Evolutionary conservation across 2,888 invertebrate species (phyloP).

Genomic region (Hedya salicella): DNA sequence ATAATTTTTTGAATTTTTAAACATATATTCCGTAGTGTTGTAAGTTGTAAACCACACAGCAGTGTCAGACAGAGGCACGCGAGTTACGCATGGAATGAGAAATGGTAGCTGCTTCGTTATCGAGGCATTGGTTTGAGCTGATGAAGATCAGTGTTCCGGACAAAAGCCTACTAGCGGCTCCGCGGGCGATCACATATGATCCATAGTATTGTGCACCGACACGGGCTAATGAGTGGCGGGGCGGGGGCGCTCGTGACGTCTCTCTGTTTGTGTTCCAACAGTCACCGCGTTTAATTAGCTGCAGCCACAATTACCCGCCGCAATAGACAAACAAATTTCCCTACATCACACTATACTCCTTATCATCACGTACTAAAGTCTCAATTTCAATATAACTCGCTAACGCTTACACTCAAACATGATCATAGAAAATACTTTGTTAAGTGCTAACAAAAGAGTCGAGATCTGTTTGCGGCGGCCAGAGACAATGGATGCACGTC

Average conservation of each 20-base stretch:
- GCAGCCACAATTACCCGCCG: constrained; percentile 38
- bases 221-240: constrained; percentile 20
- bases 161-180: constrained; percentile 25
- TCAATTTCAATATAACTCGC: neutral
- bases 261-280: constrained; percentile 39
- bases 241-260: constrained; percentile 13
- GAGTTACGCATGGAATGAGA: constrained; percentile 29
- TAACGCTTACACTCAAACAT: neutral
- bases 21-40: too few relatives aligned
- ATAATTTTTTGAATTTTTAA: too few relatives aligned
- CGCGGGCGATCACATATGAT: constrained; percentile 24
- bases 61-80: constrained; percentile 11
- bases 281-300: constrained; percentile 43
- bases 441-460: constrained; percentile 14
- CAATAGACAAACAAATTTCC: constrained; percentile 21
- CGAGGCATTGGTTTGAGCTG: constrained; percentile 16
- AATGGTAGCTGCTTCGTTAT: constrained; percentile 32
- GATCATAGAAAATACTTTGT: constrained; percentile 10
- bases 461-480: constrained; percentile 17
- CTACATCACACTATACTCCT: neutral
- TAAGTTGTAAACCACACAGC: neutral
- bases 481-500: constrained; percentile 39
- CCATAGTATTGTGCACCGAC: constrained; percentile 22
- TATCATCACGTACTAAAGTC: neutral
- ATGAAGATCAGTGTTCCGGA: constrained; percentile 18